Conservation (phyloP, 1,140 invertebrate genomes). For the Sminthurinus signatus region DNA sequence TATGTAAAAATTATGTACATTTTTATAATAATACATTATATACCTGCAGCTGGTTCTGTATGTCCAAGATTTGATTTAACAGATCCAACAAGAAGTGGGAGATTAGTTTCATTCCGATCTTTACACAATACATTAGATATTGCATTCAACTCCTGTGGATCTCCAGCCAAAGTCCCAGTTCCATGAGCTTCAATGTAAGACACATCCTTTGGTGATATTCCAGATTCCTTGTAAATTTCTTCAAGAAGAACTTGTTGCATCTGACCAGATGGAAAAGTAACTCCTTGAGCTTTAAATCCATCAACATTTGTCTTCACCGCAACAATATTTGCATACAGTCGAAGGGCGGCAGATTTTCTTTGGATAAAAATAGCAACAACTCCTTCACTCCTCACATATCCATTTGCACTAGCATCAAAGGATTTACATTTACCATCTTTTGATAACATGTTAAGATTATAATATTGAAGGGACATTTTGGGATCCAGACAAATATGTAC, state of each 20-base stretch:
- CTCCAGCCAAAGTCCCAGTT: constrained; percentile 49
- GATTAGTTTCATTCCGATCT: constrained; percentile 47
- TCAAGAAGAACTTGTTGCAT: constrained; percentile 80
- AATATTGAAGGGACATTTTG: constrained; percentile 43
- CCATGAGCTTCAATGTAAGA: constrained; percentile 92
- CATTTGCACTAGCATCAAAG: constrained; percentile 62
- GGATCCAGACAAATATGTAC: background rate
- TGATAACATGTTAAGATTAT: constrained; percentile 74
- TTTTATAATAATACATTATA: constrained; percentile 16
- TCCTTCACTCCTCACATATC: background rate
- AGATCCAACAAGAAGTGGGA: constrained; percentile 75
- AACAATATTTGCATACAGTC: constrained; percentile 74
- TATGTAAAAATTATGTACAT: too few species aligned
- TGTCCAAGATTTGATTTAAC: constrained; percentile 93
- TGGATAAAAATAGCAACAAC: background rate
- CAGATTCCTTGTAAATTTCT: constrained; percentile 74
- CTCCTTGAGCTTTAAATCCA: constrained; percentile 76
- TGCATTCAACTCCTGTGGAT: constrained; percentile 46
- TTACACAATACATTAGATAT: constrained; percentile 74
- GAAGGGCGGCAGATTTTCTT: constrained; percentile 54
- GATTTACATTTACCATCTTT: constrained; percentile 82
- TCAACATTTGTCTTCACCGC: constrained; percentile 84
- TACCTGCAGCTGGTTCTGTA: constrained; percentile 83
- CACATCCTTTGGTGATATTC: constrained; percentile 72
- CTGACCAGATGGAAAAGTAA: constrained; percentile 81